Evolutionary conservation across 2,797 vertebrate genomes (phyloP).

Genomic region (Cheirogaleus major): DNA sequence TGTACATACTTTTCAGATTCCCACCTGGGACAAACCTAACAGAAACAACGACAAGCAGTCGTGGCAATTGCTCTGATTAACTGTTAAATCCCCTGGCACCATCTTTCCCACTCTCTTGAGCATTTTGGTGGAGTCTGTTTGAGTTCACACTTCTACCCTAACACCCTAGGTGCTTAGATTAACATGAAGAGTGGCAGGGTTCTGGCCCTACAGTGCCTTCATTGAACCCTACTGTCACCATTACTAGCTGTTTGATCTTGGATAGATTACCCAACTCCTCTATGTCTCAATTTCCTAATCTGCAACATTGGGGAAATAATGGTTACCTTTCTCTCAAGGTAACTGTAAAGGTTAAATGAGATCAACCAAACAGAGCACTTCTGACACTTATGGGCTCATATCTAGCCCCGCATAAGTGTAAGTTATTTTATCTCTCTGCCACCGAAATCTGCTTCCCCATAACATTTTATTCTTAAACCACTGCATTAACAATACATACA

Average conservation of each 20-base stretch:
- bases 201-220: neutral
- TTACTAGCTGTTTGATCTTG: neutral
- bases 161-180: neutral
- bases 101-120: neutral
- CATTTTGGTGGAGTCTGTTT: no score
- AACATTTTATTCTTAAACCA: conserved; percentile 2
- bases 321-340: neutral
- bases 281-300: neutral
- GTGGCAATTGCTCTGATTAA: neutral
- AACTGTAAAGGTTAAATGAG: neutral
- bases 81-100: neutral
- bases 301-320: neutral
- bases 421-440: neutral
- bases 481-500: neutral
- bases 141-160: neutral
- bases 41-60: neutral
- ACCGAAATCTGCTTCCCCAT: neutral
- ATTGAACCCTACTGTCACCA: neutral
- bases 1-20: no score
- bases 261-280: neutral
- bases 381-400: neutral
- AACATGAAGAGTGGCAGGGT: neutral
- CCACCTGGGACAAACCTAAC: no score
- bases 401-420: neutral
- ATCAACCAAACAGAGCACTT: neutral